These are phyloP conservation scores for Ladona fulva DNA, from an alignment of 1,140 invertebrate species.

Conservation along the genomic window DNA sequence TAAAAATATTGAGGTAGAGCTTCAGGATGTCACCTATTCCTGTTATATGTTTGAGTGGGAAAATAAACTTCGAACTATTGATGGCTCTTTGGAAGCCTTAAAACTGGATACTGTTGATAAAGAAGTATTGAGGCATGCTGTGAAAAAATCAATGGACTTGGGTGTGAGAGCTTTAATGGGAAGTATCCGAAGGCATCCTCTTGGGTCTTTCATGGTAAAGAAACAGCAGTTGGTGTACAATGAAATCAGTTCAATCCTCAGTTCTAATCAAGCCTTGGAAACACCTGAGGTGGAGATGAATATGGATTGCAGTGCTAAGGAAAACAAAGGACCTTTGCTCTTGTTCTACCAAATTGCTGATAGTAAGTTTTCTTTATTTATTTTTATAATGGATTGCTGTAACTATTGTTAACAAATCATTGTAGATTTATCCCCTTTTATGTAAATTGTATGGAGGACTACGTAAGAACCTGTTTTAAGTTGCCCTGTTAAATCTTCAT, in stretches of 20 bases:
- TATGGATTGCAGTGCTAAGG: no score
- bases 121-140: background rate
- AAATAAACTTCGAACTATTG: background rate
- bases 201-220: background rate
- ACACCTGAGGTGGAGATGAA: no score
- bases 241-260: background rate
- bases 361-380: no score
- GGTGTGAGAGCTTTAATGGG: background rate
- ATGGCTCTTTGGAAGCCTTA: background rate
- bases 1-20: background rate
- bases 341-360: no score
- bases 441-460: no score
- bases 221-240: background rate
- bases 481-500: no score
- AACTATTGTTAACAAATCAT: no score
- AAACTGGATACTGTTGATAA: background rate
- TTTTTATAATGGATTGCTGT: no score
- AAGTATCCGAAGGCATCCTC: background rate
- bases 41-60: slow-evolving; percentile 1
- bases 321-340: no score
- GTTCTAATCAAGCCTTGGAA: background rate
- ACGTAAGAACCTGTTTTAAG: no score
- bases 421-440: no score
- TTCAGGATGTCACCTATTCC: background rate
- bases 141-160: background rate